Evolutionary conservation across 2,888 invertebrate species (phyloP), one percentile per base, ranked within the genome.

Genomic region (Tetanocera ferruginea): DNA sequence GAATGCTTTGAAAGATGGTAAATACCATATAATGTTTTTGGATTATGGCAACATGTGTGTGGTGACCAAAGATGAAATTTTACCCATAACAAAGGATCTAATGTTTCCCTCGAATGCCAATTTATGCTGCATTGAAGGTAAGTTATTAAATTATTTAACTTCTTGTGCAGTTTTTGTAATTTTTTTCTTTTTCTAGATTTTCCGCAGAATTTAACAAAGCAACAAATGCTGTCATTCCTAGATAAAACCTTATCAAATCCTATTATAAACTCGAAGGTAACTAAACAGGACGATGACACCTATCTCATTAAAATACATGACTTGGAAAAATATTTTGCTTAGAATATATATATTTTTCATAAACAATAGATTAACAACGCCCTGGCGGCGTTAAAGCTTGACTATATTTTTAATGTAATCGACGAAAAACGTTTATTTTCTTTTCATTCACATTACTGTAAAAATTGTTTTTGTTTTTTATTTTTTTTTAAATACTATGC

Each of bases 61-160:
- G 25, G 82, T 83, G 0, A 81, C 79, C 23, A 82, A 82, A 19
- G 79, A 79, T 17, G 81, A 83, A 9, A 82, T 85, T 49, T 79
- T 84, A 60, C 82, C 78, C n/a, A 83, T 85, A 8, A 78, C 79
- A 5, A 34, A 67, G 11, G 83, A 85, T 11, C 80, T 85, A 0
- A 74, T 84, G 80, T 84, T 83, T 71, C 82, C 84, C 6, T 76
- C 82, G 11, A 83, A 82, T 49, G 84, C 84, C 2, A 85, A 85
- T 72, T 81, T 81, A 76, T 83, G 84, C 2, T 75, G 77, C 43
- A 66, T 85, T 62, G 81, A 83, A 67, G 83, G 85, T 84, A 75
- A 75, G 73, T 76, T 17, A 31, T 57, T 3, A 55, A 49, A 25
- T 1, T n/a, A 28, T 19, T 6, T 52, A 11, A 49, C 67, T 25